Percentiles rank a stretch among this genome's conserved stretches.
Evolutionary conservation across 2,797 vertebrate genomes (phyloP).

Genomic region (Ataeniobius toweri): DNA sequence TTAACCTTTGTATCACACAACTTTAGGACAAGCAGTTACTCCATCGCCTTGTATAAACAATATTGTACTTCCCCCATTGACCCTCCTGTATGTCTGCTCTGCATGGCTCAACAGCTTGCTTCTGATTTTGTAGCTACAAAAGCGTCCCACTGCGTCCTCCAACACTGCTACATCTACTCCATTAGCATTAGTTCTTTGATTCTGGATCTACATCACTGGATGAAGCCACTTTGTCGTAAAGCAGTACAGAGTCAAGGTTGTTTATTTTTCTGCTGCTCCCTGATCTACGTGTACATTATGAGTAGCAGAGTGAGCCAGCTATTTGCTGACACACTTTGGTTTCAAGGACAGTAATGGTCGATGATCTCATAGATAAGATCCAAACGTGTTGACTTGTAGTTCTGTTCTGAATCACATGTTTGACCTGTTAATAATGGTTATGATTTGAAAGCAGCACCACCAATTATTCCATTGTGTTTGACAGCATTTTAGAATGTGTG

Average conservation of each 20-base stretch:
- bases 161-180: neutral
- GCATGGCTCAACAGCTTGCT: slow-evolving; percentile 3
- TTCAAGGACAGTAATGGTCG: slow-evolving; percentile 29
- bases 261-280: slow-evolving; percentile 32
- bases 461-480: neutral
- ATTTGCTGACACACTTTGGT: slow-evolving; percentile 51
- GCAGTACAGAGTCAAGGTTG: neutral
- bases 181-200: neutral
- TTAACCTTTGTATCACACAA: slow-evolving; percentile 14
- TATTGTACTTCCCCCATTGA: neutral
- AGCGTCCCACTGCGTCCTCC: neutral
- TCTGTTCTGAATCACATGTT: slow-evolving; percentile 30
- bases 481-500: slow-evolving; percentile 9
- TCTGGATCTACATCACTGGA: slow-evolving; percentile 2
- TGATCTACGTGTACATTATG: slow-evolving; percentile 12
- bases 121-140: neutral
- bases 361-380: slow-evolving; percentile 44
- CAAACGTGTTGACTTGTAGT: slow-evolving; percentile 13
- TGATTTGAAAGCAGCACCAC: slow-evolving; percentile 7
- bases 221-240: neutral
- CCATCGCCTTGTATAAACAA: slow-evolving; percentile 1
- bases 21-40: neutral
- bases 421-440: slow-evolving; percentile 13
- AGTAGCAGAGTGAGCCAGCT: slow-evolving; percentile 30
- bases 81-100: slow-evolving; percentile 8